phyloP scores from a whole-genome alignment of 2,888 invertebrate genomes.

The Amphipyra berbera region DNA sequence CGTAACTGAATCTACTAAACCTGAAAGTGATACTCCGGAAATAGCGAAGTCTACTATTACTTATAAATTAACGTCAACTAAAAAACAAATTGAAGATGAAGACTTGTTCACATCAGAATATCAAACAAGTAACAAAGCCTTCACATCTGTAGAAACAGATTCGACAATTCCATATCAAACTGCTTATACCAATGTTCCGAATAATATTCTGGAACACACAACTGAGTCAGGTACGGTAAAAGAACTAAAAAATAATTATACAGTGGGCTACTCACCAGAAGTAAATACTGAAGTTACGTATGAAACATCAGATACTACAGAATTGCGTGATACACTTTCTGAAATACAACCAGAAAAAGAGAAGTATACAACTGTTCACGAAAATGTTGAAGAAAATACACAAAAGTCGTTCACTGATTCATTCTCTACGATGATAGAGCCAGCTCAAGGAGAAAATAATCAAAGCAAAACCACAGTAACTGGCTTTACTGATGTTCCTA shows the following conservation, averaged over 20 bases:
- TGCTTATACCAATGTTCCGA: constrained; percentile 19
- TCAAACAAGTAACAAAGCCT: constrained; percentile 6
- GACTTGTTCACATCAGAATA: constrained; percentile 2
- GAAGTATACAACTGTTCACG: constrained; percentile 12
- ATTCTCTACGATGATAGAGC: not conserved
- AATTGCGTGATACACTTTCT: not conserved
- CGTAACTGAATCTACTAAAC: not conserved
- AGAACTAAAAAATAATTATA: not conserved
- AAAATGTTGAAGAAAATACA: constrained; percentile 19
- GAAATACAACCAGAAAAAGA: not conserved
- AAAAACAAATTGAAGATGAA: not conserved
- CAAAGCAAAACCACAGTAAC: not conserved
- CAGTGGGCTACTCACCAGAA: constrained; percentile 1
- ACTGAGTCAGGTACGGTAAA: not conserved
- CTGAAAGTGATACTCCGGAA: constrained; percentile 8
- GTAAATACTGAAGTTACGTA: not conserved
- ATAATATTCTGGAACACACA: not conserved
- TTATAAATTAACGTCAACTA: not conserved
- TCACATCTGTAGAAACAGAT: constrained; percentile 6
- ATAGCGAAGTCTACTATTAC: not conserved
- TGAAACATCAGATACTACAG: constrained; percentile 9
- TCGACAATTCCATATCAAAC: not conserved
- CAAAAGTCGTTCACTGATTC: constrained; percentile 12
- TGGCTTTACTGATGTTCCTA: constrained; percentile 10
- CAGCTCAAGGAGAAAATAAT: constrained; percentile 12